Percentiles rank a stretch among this genome's conserved stretches.
Evolutionary conservation across 2,113 vertebrate genomes (phyloP).

Genomic region (Pollachius pollachius): DNA sequence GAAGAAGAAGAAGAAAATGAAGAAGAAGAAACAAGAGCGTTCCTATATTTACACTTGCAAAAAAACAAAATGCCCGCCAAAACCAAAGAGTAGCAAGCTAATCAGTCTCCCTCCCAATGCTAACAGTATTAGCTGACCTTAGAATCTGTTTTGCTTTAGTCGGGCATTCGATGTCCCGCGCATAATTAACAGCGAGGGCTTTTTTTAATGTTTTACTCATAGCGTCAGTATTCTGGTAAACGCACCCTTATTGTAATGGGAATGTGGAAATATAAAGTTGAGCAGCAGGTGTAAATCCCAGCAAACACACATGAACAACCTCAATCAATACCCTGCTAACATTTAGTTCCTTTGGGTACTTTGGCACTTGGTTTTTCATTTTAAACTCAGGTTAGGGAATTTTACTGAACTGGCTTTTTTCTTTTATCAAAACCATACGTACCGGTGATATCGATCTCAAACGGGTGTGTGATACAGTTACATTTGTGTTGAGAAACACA

Average conservation of each 20-base stretch:
- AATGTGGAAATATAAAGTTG: too few relatives aligned
- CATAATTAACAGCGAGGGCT: too few relatives aligned
- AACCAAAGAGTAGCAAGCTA: conserved; percentile 62
- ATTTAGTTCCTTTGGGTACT: too few relatives aligned
- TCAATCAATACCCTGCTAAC: too few relatives aligned
- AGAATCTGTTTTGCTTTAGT: conserved; percentile 33
- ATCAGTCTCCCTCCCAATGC: conserved; percentile 63
- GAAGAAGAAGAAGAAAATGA: conserved; percentile 51
- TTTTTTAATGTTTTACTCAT: not conserved
- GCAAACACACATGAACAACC: too few relatives aligned
- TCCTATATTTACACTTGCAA: conserved; percentile 53
- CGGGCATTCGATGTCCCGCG: too few relatives aligned
- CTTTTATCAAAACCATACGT: conserved; percentile 62
- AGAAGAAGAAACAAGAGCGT: conserved; percentile 48
- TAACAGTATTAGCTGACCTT: conserved; percentile 59
- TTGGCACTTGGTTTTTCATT: not conserved
- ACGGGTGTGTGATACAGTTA: conserved; percentile 40
- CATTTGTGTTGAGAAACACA: conserved; percentile 38
- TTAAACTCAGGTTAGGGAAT: conserved; percentile 37
- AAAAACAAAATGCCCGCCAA: conserved; percentile 54
- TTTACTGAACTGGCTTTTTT: conserved; percentile 28
- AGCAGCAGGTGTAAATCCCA: too few relatives aligned
- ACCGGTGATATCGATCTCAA: conserved; percentile 22
- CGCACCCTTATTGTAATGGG: too few relatives aligned
- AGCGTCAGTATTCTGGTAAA: conserved; percentile 1